Percentiles rank a stretch among this genome's conserved stretches.
Evolutionary conservation across 30 jellyfish, hydroid and myxozoan species (phyloP).

Genomic region (Hydra vulgaris): DNA sequence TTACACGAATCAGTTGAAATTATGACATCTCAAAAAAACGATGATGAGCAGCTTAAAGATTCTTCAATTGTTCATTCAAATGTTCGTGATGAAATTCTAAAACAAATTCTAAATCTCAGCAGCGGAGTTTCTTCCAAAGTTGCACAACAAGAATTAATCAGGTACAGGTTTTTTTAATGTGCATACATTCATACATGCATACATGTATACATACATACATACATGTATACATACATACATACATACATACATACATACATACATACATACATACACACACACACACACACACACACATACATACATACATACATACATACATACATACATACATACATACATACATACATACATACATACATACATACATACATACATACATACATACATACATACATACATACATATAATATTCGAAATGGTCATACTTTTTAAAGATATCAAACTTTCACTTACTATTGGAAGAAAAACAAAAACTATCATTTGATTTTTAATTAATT

Average conservation of each 20-base stretch:
- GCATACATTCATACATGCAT: neutral
- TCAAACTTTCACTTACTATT: too few species aligned
- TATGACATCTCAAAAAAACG: neutral
- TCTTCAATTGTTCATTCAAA: conserved; percentile 10
- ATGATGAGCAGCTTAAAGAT: neutral
- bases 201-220: neutral
- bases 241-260: neutral
- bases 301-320: neutral
- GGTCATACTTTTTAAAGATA: too few species aligned
- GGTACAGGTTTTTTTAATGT: conserved; percentile 41
- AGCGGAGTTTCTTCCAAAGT: conserved; percentile 97
- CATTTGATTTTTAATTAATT: too few species aligned
- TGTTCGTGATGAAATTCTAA: conserved; percentile 50
- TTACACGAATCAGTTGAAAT: neutral
- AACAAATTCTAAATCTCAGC: conserved; percentile 71
- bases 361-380: neutral
- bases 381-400: neutral
- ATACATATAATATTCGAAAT: too few species aligned
- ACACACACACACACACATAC: neutral
- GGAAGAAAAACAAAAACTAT: too few species aligned
- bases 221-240: neutral
- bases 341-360: neutral
- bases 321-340: neutral
- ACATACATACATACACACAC: neutral
- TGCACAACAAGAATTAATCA: conserved; percentile 72